Percentiles rank a stretch among this genome's conserved stretches.
Evolutionary conservation across 1,140 invertebrate species (phyloP).

Genomic region (Leptinotarsa undecemlineata): DNA sequence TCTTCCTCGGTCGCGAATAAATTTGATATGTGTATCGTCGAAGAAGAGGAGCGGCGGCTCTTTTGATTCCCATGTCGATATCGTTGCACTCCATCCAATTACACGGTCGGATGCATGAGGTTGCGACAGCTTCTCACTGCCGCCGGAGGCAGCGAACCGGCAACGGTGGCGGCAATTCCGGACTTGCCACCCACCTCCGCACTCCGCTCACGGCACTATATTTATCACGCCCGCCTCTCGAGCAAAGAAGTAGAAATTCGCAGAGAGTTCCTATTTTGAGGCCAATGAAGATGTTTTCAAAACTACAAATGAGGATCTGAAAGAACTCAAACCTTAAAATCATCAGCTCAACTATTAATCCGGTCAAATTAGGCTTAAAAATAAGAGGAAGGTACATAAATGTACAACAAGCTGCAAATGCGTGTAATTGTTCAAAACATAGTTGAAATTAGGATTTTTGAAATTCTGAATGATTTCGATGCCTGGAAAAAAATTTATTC

Average conservation of each 20-base stretch:
- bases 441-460: too few species aligned
- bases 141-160: neutral
- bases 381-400: too few species aligned
- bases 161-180: constrained; percentile 1
- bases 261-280: too few species aligned
- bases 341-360: too few species aligned
- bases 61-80: constrained; percentile 8
- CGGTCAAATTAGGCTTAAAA: too few species aligned
- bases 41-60: neutral
- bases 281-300: too few species aligned
- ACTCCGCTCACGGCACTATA: constrained; percentile 45
- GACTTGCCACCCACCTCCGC: constrained; percentile 44
- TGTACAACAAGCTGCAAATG: too few species aligned
- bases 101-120: constrained; percentile 51
- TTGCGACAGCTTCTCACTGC: constrained; percentile 52
- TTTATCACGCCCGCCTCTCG: constrained; percentile 40
- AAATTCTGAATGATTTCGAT: too few species aligned
- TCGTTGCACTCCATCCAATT: constrained; percentile 50
- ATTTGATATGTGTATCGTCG: neutral
- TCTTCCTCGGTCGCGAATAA: neutral
- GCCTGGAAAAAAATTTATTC: too few species aligned
- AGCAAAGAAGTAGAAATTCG: neutral
- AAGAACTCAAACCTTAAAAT: too few species aligned
- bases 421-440: too few species aligned
- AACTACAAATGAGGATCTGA: too few species aligned